Evolutionary conservation across 2,888 invertebrate genomes (phyloP), one percentile per base, ranked within the genome.

Genomic region (Spisula solida): DNA sequence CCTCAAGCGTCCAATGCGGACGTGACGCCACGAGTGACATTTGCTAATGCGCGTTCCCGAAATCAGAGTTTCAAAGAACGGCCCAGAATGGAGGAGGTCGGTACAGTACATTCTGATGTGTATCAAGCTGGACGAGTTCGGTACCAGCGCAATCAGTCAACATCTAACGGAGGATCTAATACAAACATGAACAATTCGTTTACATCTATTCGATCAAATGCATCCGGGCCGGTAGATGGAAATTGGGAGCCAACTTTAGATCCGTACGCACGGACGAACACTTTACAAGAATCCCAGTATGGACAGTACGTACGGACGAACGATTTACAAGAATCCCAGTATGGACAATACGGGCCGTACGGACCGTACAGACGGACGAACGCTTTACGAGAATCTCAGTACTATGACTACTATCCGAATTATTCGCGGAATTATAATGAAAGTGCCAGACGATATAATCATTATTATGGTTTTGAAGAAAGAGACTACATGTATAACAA

Each of bases 81-180:
- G 75, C 93, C 93, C 18, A 87, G 92, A 66, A 94, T 94, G 93
- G 85, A 87, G 14, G 93, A 93, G 20, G 86, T 93, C 20, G 93
- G 93, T 10, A 85, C 88, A 14, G 70, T 94, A 0, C 90, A 88
- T 48, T 14, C 90, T 0, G 93, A 93, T 60, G 55, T 89, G 5
- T 83, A 78, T 29, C 29, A 82, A 34, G 48, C 82, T 20, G 81
- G 86, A 8, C 82, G 82, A 75, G 60, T 88, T 55, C 91, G 85
- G 51, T 92, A 85, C 66, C 87, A 88, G 29, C 70, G 85, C 20
- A 89, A 78, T 51, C 88, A 90, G 41, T 78, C 82, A 16, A 84
- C 82, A 0, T 87, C 89, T 12, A 82, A 82, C 6, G 70, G 85
- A 25, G 70, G 85, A 25, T 87, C 87, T 16, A 87, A 51, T 41